Evolutionary conservation across 1,140 invertebrate genomes (phyloP).

Genomic region (Neodiprion pinetum): DNA sequence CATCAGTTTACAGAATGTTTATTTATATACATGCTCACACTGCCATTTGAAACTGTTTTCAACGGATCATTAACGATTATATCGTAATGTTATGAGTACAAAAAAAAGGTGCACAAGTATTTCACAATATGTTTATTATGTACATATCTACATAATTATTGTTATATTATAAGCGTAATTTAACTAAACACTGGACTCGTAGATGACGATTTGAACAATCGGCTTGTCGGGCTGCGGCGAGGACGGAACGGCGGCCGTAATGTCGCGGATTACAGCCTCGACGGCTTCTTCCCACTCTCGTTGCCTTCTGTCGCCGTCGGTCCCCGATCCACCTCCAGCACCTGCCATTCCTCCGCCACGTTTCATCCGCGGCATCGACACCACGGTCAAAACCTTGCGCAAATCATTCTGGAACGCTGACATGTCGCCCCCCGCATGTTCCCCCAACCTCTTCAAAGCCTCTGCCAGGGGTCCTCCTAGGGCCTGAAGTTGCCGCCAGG

Average conservation of each 20-base stretch:
- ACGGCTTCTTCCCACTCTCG: constrained; percentile 74
- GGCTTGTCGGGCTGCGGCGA: constrained; percentile 63
- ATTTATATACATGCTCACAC: no score
- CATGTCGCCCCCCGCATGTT: constrained; percentile 76
- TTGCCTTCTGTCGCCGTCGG: constrained; percentile 51
- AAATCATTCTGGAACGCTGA: constrained; percentile 73
- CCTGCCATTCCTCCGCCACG: constrained; percentile 37
- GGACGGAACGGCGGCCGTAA: constrained; percentile 65
- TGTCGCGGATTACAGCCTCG: constrained; percentile 75
- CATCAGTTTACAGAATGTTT: no score
- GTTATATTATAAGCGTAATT: neutral
- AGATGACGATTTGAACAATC: constrained; percentile 84
- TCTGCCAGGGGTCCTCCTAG: constrained; percentile 82
- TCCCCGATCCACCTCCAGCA: constrained; percentile 46
- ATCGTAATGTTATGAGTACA: no score
- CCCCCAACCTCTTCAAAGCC: constrained; percentile 75
- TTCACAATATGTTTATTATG: no score
- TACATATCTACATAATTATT: no score
- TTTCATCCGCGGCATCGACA: constrained; percentile 52
- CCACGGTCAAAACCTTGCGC: constrained; percentile 51
- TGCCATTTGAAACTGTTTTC: no score
- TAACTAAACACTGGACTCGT: constrained; percentile 65
- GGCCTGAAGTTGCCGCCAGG: constrained; percentile 81
- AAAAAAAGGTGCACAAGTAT: no score
- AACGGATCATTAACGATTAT: no score